Evolutionary conservation across 2,113 vertebrate genomes (phyloP), one percentile per base, ranked within the genome.

Genomic region (Quiscalus mexicanus): DNA sequence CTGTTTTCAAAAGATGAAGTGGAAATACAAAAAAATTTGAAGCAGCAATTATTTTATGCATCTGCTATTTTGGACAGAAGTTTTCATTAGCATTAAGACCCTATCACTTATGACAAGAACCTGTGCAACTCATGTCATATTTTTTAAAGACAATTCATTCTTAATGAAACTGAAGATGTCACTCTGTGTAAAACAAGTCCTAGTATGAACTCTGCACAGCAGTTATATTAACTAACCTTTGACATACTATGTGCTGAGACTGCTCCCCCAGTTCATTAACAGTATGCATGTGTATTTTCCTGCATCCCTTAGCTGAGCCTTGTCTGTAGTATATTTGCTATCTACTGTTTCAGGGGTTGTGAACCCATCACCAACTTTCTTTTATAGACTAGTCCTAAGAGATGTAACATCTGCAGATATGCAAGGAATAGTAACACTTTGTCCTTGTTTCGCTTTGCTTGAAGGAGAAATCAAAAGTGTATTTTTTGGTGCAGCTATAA

Each of bases 401-500:
- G 96, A 84, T 4, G 97, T 92, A 74, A 89, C 83, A 56, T 96
- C 95, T 33, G n/a, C 37, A 30, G 97, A 95, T 2, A 67, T 80
- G 71, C 94, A 97, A 69, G 89, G 96, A 77, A 98, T 87, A 37
- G 70, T 96, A 92, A 98, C 90, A 11, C 75, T 94, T 71, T 98
- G 97, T 90, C 92, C 70, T 91, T 98, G 89, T 94, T 96, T 96
- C 11, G 92, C 85, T 44, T 79, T 93, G 47, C 92, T 89, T 68
- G 93, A 97, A 73, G 97, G 97, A 83, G 97, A 98, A 91, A 97
- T 90, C 77, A 16, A 94, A 81, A 98, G 93, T 11, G 96, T 97
- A 39, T 96, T 98, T 94, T 96, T 97, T 80, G 94, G 98, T 67
- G 97, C 95, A 88, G 89, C 98, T 99, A 94, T 74, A 93, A 96